These are phyloP conservation scores for Papilio dardanus DNA, from an alignment of 1,140 invertebrate species.

Conservation along the genomic window DNA sequence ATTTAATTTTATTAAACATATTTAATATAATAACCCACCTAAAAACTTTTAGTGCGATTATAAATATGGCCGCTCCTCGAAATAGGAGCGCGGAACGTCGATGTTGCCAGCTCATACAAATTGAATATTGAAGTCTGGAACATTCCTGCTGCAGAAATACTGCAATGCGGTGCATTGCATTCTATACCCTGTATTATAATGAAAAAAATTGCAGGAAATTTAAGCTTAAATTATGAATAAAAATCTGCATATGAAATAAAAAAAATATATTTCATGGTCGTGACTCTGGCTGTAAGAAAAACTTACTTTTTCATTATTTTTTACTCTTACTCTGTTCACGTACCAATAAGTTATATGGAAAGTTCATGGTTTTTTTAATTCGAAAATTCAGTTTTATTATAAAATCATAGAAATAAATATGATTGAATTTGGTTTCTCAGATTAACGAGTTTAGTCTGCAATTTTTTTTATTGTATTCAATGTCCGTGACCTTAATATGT, in stretches of 20 bases:
- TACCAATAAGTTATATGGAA: too few relatives aligned
- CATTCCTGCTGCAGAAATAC: constrained; percentile 4
- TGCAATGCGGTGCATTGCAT: constrained; percentile 10
- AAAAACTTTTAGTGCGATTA: background rate
- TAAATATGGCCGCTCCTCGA: background rate
- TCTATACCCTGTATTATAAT: background rate
- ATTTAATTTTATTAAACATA: too few relatives aligned
- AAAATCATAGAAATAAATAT: too few relatives aligned
- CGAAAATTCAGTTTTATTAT: too few relatives aligned
- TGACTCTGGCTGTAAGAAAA: background rate
- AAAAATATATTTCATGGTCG: background rate
- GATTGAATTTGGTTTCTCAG: background rate
- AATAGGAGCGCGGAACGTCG: constrained; percentile 1
- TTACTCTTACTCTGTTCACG: background rate
- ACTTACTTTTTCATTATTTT: background rate
- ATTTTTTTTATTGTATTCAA: background rate
- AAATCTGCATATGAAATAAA: background rate
- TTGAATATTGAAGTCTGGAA: constrained; percentile 1
- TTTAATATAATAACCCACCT: background rate
- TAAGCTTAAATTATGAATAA: background rate
- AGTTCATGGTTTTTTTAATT: too few relatives aligned
- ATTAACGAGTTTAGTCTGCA: background rate
- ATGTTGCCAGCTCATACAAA: background rate
- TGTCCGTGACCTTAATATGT: constrained; percentile 11
- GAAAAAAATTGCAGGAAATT: background rate